phyloP scores from a whole-genome alignment of 2,113 vertebrate species.

The Callocephalon fimbriatum region DNA sequence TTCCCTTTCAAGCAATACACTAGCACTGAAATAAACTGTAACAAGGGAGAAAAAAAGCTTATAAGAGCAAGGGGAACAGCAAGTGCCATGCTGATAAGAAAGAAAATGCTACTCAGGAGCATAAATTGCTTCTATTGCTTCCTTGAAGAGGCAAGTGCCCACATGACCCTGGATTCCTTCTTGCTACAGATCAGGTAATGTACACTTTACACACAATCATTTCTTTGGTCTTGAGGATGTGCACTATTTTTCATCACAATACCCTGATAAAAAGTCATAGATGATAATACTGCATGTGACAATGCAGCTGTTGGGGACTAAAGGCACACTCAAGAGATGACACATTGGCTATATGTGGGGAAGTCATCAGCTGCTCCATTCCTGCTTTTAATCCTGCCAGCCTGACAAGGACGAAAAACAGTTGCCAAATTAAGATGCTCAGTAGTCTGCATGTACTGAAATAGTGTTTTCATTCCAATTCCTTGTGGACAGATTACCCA shows the following conservation, averaged over 20 bases:
- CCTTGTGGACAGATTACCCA: background rate
- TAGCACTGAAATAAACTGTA: background rate
- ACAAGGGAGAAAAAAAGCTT: background rate
- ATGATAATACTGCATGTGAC: background rate
- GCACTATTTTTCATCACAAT: conserved; percentile 54
- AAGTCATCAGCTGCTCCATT: background rate
- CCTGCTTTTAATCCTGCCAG: background rate
- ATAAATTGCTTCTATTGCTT: conserved; percentile 58
- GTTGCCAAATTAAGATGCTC: background rate
- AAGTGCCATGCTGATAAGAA: conserved; percentile 11
- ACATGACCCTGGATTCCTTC: conserved; percentile 49
- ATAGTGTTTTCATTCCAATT: background rate
- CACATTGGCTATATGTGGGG: background rate
- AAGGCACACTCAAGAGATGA: conserved; percentile 8
- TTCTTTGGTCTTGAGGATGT: conserved; percentile 47
- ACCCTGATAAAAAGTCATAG: conserved; percentile 29
- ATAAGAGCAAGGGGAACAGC: background rate
- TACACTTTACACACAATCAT: conserved; percentile 60
- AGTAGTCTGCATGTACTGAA: background rate
- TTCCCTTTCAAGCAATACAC: background rate
- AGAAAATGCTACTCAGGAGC: background rate
- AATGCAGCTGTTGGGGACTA: conserved; percentile 23
- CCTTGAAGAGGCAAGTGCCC: conserved; percentile 45
- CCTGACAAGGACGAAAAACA: background rate
- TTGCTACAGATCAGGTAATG: conserved; percentile 54